These are phyloP conservation scores for Aphelinus certus DNA, from an alignment of 1,140 invertebrate species.

Conservation along the genomic window DNA sequence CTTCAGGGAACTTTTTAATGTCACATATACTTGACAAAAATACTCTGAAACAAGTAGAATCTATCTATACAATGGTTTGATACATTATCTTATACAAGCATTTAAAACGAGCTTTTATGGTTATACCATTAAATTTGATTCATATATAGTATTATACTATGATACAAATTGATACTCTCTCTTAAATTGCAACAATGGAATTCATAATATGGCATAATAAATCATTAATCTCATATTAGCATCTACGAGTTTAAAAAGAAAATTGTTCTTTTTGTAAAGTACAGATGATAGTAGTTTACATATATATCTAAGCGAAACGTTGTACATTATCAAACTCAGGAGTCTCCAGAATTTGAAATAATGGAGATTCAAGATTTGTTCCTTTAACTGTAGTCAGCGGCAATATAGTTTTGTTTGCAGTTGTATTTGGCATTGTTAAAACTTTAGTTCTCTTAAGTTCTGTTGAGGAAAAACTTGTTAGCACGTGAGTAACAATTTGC, in stretches of 20 bases:
- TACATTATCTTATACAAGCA: slow-evolving; percentile 25
- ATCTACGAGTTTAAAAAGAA: background rate
- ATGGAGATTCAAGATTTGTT: slow-evolving; percentile 32
- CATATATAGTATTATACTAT: slow-evolving; percentile 37
- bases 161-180: slow-evolving; percentile 21
- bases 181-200: background rate
- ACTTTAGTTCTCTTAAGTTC: slow-evolving; percentile 34
- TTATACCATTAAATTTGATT: slow-evolving; percentile 34
- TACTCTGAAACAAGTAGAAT: slow-evolving; percentile 9
- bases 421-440: slow-evolving; percentile 40
- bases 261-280: slow-evolving; percentile 32
- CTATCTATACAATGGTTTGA: background rate
- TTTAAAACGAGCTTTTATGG: slow-evolving; percentile 38
- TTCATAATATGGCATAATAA: background rate
- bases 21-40: slow-evolving; percentile 2
- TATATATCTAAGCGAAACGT: background rate
- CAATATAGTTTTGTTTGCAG: slow-evolving; percentile 37
- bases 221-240: background rate
- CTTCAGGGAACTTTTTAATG: slow-evolving; percentile 27
- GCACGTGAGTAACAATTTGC: slow-evolving; percentile 24
- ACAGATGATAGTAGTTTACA: background rate
- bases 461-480: slow-evolving; percentile 30
- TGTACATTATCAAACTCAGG: slow-evolving; percentile 11
- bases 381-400: slow-evolving; percentile 36
- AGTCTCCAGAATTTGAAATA: background rate